Evolutionary conservation across 2,888 invertebrate genomes (phyloP), one percentile per base, ranked within the genome.

Genomic region (Acanthococcus lagerstroemiae): DNA sequence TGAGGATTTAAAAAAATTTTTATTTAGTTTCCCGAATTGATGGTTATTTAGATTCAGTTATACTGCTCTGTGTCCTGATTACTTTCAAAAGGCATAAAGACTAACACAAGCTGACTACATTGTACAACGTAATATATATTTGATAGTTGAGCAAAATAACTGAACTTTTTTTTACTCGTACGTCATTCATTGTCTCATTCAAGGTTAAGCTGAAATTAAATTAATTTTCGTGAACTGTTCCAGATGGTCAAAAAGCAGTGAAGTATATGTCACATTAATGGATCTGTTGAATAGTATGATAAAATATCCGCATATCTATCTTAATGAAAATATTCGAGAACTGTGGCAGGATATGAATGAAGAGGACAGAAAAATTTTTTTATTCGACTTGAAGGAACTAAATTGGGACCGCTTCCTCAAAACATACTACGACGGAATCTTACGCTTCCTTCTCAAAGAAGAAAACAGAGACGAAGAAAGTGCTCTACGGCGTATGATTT

Each of bases 401-500:
- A 44, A 25, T 9, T 58, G 58, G 58, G 25, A 44, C 15, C 9
- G 12, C 3, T 58, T 48, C 48, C 21, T 58, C 9, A 46, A 58
- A 24, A n/a, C 24, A 9, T 58, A 58, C 19, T 58, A 58, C 48
- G 46, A 58, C 25, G 58, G 58, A 17, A 45, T 58, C 17, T 27
- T 58, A 12, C 24, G 48, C 25, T 58, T 45, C 12, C 9, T 58
- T 12, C 26, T 48, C 15, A 58, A 48, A n/a, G 58, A 58, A 26
- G 27, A 45, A 5, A 17, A 46, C 48, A n/a, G 58, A 46, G 22
- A 58, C 19, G 48, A 58, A 24, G 26, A 25, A 5, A 26, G 17
- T n/a, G 58, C 48, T 48, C 44, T 26, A 1, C 24, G 26, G 19
- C 58, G 26, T 48, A 26, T 45, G 17, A 12, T 58, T 0, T 48